phyloP scores from a whole-genome alignment of 92 coral and sea anemone genomes.

The Zoanthus sansibaricus region DNA sequence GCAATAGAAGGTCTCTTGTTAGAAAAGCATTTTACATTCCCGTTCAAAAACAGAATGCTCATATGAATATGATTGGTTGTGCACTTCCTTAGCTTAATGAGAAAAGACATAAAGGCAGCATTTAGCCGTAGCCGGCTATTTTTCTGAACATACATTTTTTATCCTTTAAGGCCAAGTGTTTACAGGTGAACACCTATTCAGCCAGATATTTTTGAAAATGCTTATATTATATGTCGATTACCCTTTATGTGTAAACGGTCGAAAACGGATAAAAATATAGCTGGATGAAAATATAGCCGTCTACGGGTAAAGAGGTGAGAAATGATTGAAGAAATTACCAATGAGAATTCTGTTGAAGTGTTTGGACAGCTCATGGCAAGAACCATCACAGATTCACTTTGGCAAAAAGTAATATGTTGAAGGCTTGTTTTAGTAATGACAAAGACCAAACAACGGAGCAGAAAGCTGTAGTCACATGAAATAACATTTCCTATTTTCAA shows the following conservation, averaged over 20 bases:
- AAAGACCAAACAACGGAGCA: slow-evolving; percentile 22
- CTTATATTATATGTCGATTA: too few species aligned
- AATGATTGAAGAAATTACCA: background rate
- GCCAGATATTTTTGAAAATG: too few species aligned
- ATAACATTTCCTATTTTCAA: slow-evolving; percentile 16
- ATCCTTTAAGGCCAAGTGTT: too few species aligned
- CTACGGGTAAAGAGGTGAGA: too few species aligned
- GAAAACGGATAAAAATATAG: too few species aligned
- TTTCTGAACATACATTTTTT: too few species aligned
- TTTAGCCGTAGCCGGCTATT: too few species aligned
- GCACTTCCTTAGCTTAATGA: slow-evolving; percentile 29
- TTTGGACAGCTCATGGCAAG: slow-evolving; percentile 46
- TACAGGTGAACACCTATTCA: too few species aligned
- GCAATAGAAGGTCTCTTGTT: slow-evolving; percentile 13
- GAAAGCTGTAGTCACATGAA: slow-evolving; percentile 34
- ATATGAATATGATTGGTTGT: slow-evolving; percentile 10
- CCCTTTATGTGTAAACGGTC: too few species aligned
- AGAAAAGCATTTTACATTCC: background rate
- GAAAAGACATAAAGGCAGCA: background rate
- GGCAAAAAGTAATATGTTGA: slow-evolving; percentile 23
- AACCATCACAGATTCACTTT: slow-evolving; percentile 24
- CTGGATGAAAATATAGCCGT: too few species aligned
- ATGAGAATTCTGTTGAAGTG: slow-evolving; percentile 1
- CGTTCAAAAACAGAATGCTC: slow-evolving; percentile 19
- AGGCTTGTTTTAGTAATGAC: too few species aligned